These are phyloP conservation scores for Acholoe squamosa DNA, from an alignment of 2,888 invertebrate genomes.

Conservation along the genomic window DNA sequence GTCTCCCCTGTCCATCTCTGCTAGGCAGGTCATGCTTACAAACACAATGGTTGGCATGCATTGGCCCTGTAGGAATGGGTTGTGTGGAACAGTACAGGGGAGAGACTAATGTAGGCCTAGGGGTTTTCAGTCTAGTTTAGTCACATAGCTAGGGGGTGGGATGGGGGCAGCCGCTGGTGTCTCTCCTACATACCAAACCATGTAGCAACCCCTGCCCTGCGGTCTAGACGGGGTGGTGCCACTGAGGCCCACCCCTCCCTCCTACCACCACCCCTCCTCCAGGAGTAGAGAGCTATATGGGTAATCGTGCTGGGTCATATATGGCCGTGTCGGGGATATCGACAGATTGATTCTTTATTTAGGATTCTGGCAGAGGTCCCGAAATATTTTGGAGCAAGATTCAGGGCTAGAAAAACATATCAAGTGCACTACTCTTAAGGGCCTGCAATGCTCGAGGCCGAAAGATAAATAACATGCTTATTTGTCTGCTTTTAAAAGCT, in stretches of 20 bases:
- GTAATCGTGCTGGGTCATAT: constrained; percentile 13
- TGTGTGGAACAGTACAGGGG: no score
- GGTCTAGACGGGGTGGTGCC: background rate
- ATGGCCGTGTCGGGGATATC: background rate
- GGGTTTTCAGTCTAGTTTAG: no score
- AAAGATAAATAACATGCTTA: no score
- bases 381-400: background rate
- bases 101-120: no score
- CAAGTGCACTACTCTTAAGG: background rate
- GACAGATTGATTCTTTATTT: constrained; percentile 51
- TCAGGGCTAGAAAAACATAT: background rate
- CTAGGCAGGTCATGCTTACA: no score
- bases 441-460: no score
- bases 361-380: constrained; percentile 19
- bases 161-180: background rate
- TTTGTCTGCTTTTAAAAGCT: no score
- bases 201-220: background rate
- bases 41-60: no score
- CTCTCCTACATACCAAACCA: background rate
- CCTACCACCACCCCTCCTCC: no score
- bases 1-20: no score
- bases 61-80: no score
- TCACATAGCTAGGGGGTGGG: background rate
- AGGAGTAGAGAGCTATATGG: background rate
- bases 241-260: background rate